These are phyloP conservation scores for Drosophila ananassae DNA, from an alignment of 1,140 invertebrate genomes.

Conservation along the genomic window DNA sequence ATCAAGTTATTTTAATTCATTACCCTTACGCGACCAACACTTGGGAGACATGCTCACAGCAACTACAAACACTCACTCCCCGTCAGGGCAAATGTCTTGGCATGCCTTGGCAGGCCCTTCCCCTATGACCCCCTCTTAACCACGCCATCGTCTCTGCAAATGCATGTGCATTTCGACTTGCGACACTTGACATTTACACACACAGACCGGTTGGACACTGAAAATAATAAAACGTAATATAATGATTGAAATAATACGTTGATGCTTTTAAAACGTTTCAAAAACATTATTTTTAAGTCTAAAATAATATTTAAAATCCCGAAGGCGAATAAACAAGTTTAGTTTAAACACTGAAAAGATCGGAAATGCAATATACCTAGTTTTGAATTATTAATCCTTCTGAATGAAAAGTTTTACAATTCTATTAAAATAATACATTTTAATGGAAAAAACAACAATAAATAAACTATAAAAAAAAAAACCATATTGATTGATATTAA, in stretches of 20 bases:
- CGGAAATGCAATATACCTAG: no score
- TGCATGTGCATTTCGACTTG: conserved; percentile 64
- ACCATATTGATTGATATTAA: no score
- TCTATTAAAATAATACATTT: no score
- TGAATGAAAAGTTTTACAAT: no score
- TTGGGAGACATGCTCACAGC: conserved; percentile 67
- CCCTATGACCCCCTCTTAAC: conserved; percentile 6
- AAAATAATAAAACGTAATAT: no score
- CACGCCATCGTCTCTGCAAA: conserved; percentile 35
- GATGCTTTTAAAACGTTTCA: not conserved
- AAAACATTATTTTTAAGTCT: not conserved
- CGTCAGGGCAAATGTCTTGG: conserved; percentile 7
- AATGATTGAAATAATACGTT: no score
- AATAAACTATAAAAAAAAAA: no score
- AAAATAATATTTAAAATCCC: not conserved
- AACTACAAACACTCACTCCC: conserved; percentile 37
- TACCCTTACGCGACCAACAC: conserved; percentile 81
- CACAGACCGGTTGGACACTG: conserved; percentile 14
- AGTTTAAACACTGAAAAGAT: no score
- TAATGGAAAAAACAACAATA: no score
- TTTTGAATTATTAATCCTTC: no score
- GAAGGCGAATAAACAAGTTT: no score
- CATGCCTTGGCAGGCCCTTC: conserved; percentile 6
- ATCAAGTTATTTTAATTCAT: conserved; percentile 83
- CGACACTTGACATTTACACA: conserved; percentile 46